phyloP scores from a whole-genome alignment of 2,888 invertebrate genomes.

The Nomada flava region DNA sequence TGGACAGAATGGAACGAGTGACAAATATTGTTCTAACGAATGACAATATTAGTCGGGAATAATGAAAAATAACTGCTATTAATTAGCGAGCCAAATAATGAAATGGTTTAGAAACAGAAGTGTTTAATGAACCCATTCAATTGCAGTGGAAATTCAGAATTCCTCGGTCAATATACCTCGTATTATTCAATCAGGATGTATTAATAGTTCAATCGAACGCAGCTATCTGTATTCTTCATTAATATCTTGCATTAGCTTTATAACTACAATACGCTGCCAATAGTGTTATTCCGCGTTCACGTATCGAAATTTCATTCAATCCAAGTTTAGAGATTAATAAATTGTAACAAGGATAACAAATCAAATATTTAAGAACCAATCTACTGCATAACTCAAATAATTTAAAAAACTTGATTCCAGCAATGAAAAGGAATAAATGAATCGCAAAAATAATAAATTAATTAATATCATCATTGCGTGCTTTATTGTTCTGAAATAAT shows the following conservation, averaged over 20 bases:
- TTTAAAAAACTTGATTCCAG: too few relatives aligned
- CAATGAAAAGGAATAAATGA: too few relatives aligned
- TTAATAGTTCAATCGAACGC: constrained; percentile 11
- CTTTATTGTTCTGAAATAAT: too few relatives aligned
- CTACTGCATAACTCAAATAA: too few relatives aligned
- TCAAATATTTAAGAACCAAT: background rate
- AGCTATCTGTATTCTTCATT: constrained; percentile 16
- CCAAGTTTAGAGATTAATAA: background rate
- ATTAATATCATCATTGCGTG: too few relatives aligned
- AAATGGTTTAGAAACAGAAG: background rate
- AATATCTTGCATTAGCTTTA: constrained; percentile 18
- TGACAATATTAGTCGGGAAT: background rate
- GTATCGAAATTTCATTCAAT: background rate
- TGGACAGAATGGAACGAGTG: background rate
- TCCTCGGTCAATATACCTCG: background rate
- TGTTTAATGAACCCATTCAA: background rate
- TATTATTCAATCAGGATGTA: background rate
- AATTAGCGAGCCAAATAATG: background rate
- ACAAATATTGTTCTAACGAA: background rate
- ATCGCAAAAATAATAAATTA: too few relatives aligned
- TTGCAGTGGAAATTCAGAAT: background rate
- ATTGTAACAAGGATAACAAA: background rate
- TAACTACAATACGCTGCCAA: background rate
- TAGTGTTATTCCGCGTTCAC: background rate
- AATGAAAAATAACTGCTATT: constrained; percentile 1